phyloP scores from a whole-genome alignment of 1,140 invertebrate genomes.

The Propsilocerus akamusi region DNA sequence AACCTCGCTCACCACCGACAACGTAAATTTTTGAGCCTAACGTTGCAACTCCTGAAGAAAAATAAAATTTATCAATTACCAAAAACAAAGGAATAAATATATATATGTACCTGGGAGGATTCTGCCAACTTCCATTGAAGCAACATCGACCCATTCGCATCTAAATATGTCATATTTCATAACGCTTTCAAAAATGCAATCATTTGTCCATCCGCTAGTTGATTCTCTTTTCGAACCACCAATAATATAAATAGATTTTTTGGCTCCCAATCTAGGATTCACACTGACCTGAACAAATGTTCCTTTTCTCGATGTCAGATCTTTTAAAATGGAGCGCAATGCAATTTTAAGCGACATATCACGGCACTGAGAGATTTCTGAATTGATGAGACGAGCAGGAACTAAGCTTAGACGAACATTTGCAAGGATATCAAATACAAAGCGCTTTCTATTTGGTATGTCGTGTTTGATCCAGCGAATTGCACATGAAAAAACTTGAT shows the following conservation, averaged over 20 bases:
- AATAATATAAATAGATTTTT: slow-evolving; percentile 77
- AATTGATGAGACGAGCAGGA: slow-evolving; percentile 60
- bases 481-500: slow-evolving; percentile 80
- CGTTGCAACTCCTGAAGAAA: slow-evolving; percentile 73
- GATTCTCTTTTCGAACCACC: slow-evolving; percentile 76
- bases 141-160: slow-evolving; percentile 62
- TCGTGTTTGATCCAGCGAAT: slow-evolving; percentile 81
- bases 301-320: slow-evolving; percentile 57
- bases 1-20: slow-evolving; percentile 79
- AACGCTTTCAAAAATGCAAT: slow-evolving; percentile 58
- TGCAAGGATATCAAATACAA: slow-evolving; percentile 72
- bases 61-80: too few relatives aligned
- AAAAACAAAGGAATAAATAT: too few relatives aligned
- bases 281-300: slow-evolving; percentile 56
- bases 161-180: slow-evolving; percentile 55
- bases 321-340: slow-evolving; percentile 59
- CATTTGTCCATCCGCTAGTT: slow-evolving; percentile 35
- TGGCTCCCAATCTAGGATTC: slow-evolving; percentile 59
- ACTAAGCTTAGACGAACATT: slow-evolving; percentile 73
- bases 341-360: slow-evolving; percentile 67
- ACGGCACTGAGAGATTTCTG: slow-evolving; percentile 57
- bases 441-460: slow-evolving; percentile 53
- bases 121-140: slow-evolving; percentile 68
- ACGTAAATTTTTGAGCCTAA: slow-evolving; percentile 79
- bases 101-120: slow-evolving; percentile 48